Percentiles rank a stretch among this genome's conserved stretches.
phyloP scores from a whole-genome alignment of 1,140 invertebrate species.

The Drosophila tani region DNA sequence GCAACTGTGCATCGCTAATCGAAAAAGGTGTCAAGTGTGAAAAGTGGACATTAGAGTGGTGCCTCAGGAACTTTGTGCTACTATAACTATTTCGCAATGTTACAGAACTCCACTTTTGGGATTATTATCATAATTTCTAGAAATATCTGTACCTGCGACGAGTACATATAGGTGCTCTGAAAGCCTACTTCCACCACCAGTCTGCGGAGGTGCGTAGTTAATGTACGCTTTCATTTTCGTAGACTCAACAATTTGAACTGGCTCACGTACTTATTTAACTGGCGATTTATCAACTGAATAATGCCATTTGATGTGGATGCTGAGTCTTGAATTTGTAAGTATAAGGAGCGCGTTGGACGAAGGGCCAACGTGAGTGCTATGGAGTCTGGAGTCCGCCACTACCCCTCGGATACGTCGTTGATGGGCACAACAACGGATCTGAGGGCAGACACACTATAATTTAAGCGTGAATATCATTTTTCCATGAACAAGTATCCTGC shows the following conservation, averaged over 20 bases:
- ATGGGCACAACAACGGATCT: constrained; percentile 46
- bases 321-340: constrained; percentile 47
- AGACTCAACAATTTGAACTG: constrained; percentile 33
- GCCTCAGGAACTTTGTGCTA: background rate
- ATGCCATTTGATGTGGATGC: constrained; percentile 53
- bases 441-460: constrained; percentile 77
- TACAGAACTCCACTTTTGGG: background rate
- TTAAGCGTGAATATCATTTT: constrained; percentile 84
- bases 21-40: constrained; percentile 40
- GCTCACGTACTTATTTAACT: constrained; percentile 57
- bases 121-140: background rate
- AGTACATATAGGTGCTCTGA: no score
- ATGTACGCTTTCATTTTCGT: constrained; percentile 38
- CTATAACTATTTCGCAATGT: no score
- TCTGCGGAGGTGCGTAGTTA: constrained; percentile 6
- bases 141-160: background rate
- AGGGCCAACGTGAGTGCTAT: constrained; percentile 9
- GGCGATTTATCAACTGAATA: constrained; percentile 56
- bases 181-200: no score
- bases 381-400: background rate
- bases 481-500: constrained; percentile 83
- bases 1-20: constrained; percentile 27
- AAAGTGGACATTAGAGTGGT: constrained; percentile 13
- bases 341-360: background rate
- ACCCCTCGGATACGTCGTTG: constrained; percentile 16